Base-by-base conservation (phyloP, 2,113 vertebrate species). In the Cyprinus carpio region DNA sequence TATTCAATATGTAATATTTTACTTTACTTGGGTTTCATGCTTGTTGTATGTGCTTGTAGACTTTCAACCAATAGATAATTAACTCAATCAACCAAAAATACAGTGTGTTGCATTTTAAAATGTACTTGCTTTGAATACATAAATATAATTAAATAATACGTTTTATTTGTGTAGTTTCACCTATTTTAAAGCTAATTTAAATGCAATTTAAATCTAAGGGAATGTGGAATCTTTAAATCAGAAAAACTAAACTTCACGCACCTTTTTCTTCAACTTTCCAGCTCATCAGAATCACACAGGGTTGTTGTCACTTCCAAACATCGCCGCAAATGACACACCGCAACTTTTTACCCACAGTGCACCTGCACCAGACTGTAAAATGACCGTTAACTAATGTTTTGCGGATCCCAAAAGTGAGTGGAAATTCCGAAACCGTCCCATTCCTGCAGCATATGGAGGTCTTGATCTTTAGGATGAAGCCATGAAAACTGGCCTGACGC, bases 391-490 rank as follows among this genome's bases (percentile, higher is more conserved):
- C 13, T 12, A 27, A 2, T 18, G 6, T 54, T 54, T 54, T 9
- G n/a, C 11, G 4, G 2, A 25, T 49, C 31, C 18, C 67, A 91
- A 90, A 90, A 93, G 88, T 90, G 90, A 91, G 87, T 84, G 84
- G 87, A 90, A 85, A 75, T 89, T 78, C 88, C 86, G 75, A 85
- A 89, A 80, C 87, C 81, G 79, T 81, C 27, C 81, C 58, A n/a
- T 84, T 67, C 16, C 34, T 12, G 12, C 27, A 90, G 88, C 85
- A 89, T 82, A 89, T 85, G 87, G 78, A 92, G 90, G 85, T 91
- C 91, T 89, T 90, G 91, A 88, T 88, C 89, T 84, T 90, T 83
- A 71, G 85, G 87, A 86, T 89, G 90, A 90, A 91, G 90, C 89
- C 86, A 77, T 89, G 82, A 81, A 76, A 84, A 89, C 91, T 89